Conservation (phyloP, 30 jellyfish, hydroid and myxozoan genomes). For the Euphysa ruthae region DNA sequence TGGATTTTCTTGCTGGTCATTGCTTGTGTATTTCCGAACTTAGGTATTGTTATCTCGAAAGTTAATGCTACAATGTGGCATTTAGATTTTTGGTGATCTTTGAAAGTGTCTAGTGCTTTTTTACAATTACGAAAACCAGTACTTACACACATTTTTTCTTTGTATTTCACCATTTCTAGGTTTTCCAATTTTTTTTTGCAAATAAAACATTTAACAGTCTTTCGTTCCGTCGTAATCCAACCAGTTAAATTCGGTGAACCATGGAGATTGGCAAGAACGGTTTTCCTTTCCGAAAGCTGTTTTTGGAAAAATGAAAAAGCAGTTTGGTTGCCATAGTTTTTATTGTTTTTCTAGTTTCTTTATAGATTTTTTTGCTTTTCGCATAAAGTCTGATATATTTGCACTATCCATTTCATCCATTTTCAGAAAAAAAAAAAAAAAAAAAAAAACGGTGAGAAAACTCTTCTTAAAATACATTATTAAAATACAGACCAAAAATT, state of each 20-base stretch:
- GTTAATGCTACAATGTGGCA: constrained; percentile 38
- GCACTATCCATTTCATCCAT: too few species aligned
- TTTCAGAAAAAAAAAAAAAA: too few species aligned
- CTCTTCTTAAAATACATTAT: too few species aligned
- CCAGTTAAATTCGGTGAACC: constrained; percentile 15
- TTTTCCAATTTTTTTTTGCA: constrained; percentile 2
- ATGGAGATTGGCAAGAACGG: constrained; percentile 25
- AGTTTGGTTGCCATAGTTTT: constrained; percentile 21
- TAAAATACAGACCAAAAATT: too few species aligned
- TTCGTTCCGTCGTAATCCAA: constrained; percentile 10
- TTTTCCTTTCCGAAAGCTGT: constrained; percentile 18
- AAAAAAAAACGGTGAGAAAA: too few species aligned
- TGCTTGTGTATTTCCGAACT: constrained; percentile 21
- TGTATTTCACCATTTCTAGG: too few species aligned
- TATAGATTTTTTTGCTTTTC: too few species aligned
- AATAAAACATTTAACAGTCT: constrained; percentile 21
- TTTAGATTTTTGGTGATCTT: constrained; percentile 15
- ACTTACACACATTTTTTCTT: constrained; percentile 12
- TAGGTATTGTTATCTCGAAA: constrained; percentile 26
- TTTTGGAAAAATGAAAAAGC: constrained; percentile 27
- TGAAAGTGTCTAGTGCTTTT: constrained; percentile 29
- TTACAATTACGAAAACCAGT: constrained; percentile 44
- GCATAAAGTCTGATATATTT: too few species aligned
- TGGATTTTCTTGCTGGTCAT: constrained; percentile 19
- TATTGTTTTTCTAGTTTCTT: too few species aligned